Base-by-base conservation (phyloP, 2,113 vertebrate species). In the Forbesichthys papilliferus region DNA sequence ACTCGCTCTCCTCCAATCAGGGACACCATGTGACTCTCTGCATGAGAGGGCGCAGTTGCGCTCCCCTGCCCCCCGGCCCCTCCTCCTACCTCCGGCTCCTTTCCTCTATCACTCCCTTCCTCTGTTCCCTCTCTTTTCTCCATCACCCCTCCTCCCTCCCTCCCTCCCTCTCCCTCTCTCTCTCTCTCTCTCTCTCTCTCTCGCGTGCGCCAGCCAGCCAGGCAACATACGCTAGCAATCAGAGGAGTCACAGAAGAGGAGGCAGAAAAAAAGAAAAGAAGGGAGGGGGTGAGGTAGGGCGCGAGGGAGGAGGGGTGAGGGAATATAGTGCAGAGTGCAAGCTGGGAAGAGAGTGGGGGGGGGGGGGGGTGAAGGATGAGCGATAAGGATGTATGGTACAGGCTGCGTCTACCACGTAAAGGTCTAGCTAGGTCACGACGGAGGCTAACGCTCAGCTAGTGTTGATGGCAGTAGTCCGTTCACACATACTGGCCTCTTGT, bases 1-100 rank as follows among this genome's bases (percentile, higher is more conserved):
- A 90, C 90, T 92, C 87, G 90, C 92, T 92, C 91, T 90, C 88
- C 88, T 93, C 89, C 91, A 91, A 93, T 93, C 91, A 93, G 87
- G 86, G 85, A 85, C 79, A 87, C 84, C 91, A 92, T 87, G 92
- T 93, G 92, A 92, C 91, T 91, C 88, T 85, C 87, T 86, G 90
- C 90, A 91, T 89, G 91, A 91, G 89, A 86, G 87, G 85, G 85
- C 90, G 88, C 82, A 80, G 82, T 86, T 87, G 88, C 89, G 84
- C 80, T 82, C 84, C 89, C 85, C 16, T n/a, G n/a, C 77, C 64
- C 58, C 78, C 71, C 64, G 34, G 20, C 14, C 14, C 11, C 47
- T 20, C 34, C 18, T 48, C n/a, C 61, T 12, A 47, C 10, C 61
- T 47, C 61, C 10, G 27, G 34, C 49, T n/a, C 18, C 9, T 33